A percentile compares a stretch with the other conserved stretches of the same genome.
These are phyloP conservation scores for Serripes groenlandicus DNA, from an alignment of 2,888 invertebrate species.

Conservation along the genomic window DNA sequence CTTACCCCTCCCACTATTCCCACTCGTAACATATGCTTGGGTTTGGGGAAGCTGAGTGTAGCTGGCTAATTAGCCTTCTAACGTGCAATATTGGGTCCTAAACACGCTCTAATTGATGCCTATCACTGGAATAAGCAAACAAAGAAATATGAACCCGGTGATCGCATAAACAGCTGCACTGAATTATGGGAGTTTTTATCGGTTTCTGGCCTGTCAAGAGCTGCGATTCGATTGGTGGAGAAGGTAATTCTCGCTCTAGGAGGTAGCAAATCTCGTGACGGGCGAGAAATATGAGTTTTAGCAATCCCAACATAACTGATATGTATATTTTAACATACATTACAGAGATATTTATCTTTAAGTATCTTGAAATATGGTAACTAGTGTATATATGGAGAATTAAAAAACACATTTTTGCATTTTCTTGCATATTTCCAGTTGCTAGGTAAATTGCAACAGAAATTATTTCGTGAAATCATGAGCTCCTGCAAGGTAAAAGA, in stretches of 20 bases:
- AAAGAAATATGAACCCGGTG: constrained; percentile 68
- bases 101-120: constrained; percentile 66
- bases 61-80: constrained; percentile 61
- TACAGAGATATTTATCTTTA: neutral
- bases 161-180: constrained; percentile 64
- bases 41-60: constrained; percentile 53
- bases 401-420: too few species aligned
- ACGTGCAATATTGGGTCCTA: constrained; percentile 67
- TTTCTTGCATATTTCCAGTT: too few species aligned
- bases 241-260: constrained; percentile 42
- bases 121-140: constrained; percentile 64
- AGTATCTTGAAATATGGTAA: too few species aligned
- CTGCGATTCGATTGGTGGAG: constrained; percentile 59
- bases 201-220: constrained; percentile 51
- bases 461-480: too few species aligned
- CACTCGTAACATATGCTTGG: constrained; percentile 63
- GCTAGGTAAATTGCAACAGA: too few species aligned
- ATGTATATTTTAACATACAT: neutral
- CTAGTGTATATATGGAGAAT: too few species aligned
- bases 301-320: too few species aligned
- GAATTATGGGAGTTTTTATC: constrained; percentile 70
- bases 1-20: constrained; percentile 58
- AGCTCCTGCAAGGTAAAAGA: too few species aligned
- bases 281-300: constrained; percentile 17
- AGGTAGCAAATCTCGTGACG: constrained; percentile 27